Conservation (phyloP, 2,888 invertebrate genomes). For the Hypercompe scribonia region DNA sequence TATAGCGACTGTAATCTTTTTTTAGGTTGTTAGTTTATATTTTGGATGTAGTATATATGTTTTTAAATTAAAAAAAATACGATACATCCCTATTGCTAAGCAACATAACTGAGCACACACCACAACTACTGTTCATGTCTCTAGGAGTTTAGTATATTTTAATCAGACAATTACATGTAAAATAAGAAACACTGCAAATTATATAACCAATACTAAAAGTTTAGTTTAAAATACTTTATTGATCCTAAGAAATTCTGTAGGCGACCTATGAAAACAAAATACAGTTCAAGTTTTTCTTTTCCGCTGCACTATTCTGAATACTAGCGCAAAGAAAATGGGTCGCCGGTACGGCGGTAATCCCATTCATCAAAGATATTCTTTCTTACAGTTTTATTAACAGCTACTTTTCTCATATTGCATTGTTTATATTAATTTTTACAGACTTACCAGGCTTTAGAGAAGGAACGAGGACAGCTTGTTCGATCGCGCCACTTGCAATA, state of each 20-base stretch:
- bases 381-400: background rate
- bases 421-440: constrained; percentile 62
- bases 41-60: too few relatives aligned
- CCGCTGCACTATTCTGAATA: background rate
- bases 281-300: background rate
- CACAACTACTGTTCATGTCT: background rate
- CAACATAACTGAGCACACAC: background rate
- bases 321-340: background rate
- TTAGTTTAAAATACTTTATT: background rate
- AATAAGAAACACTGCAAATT: too few relatives aligned
- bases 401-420: background rate
- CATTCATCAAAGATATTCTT: background rate
- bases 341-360: background rate
- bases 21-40: too few relatives aligned
- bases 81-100: too few relatives aligned
- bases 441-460: constrained; percentile 91
- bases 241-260: background rate
- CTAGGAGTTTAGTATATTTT: too few relatives aligned
- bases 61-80: too few relatives aligned
- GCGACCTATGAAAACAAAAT: background rate
- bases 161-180: too few relatives aligned
- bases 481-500: constrained; percentile 97
- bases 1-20: too few relatives aligned
- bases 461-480: constrained; percentile 92
- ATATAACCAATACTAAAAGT: too few relatives aligned